Evolutionary conservation across 2,797 vertebrate species (phyloP).

Genomic region (Buceros bicornis): DNA sequence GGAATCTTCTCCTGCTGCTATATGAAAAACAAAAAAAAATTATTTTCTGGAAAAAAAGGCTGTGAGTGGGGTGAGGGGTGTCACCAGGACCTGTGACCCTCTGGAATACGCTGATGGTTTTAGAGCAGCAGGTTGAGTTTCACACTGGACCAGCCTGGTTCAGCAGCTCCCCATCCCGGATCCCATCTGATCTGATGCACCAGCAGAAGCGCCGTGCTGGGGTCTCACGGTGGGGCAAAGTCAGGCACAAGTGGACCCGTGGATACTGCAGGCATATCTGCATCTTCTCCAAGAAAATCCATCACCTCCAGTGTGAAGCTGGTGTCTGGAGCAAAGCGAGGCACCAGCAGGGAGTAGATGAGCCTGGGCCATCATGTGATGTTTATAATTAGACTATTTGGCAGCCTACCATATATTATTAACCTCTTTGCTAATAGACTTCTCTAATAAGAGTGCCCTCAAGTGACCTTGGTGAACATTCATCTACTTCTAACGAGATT

Average conservation of each 20-base stretch:
- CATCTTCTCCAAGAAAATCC: background rate
- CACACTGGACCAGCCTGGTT: too few relatives aligned
- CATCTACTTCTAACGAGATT: background rate
- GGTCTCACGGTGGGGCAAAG: background rate
- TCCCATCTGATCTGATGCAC: too few relatives aligned
- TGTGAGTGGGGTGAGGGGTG: too few relatives aligned
- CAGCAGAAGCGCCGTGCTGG: background rate
- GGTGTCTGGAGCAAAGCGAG: background rate
- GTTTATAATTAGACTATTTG: slow-evolving; percentile 27
- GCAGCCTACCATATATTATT: slow-evolving; percentile 37
- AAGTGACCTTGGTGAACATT: background rate
- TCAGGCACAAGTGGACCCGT: fast-evolving
- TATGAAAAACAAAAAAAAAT: background rate
- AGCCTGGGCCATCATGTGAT: background rate
- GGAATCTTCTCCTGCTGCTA: background rate
- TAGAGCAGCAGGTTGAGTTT: too few relatives aligned
- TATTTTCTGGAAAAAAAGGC: background rate
- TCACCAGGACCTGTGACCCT: too few relatives aligned
- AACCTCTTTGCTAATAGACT: slow-evolving; percentile 40
- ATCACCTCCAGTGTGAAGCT: background rate
- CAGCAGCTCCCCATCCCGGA: too few relatives aligned
- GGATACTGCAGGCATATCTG: background rate
- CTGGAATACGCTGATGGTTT: too few relatives aligned
- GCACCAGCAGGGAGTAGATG: background rate
- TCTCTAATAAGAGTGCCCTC: slow-evolving; percentile 15